phyloP scores from a whole-genome alignment of 2,113 vertebrate genomes.

The Pygoscelis antarcticus region DNA sequence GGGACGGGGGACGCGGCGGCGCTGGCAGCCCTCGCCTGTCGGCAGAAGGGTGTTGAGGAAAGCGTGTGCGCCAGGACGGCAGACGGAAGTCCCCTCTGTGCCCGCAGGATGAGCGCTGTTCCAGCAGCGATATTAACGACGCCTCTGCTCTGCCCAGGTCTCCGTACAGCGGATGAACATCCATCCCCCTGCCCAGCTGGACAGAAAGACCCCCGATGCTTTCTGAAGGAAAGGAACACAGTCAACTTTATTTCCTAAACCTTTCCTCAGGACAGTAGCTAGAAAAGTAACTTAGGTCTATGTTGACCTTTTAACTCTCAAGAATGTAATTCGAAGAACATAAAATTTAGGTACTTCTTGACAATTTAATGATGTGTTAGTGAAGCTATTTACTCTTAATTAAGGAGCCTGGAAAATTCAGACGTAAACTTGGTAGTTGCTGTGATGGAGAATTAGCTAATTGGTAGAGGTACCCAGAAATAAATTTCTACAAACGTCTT shows the following conservation, averaged over 20 bases:
- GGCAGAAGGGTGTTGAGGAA: background rate
- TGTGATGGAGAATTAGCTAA: background rate
- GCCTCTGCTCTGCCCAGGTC: background rate
- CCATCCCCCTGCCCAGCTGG: background rate
- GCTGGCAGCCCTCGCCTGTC: background rate
- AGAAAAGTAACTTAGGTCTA: background rate
- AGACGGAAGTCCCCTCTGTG: background rate
- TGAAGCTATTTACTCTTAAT: background rate
- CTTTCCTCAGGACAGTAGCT: background rate
- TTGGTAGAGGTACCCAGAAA: background rate
- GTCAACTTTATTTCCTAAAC: background rate
- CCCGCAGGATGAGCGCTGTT: background rate
- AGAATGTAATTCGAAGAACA: background rate
- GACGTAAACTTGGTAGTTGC: background rate
- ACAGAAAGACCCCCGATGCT: background rate
- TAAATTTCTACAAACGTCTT: background rate
- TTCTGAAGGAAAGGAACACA: background rate
- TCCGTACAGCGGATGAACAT: rapidly evolving
- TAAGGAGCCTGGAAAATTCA: background rate
- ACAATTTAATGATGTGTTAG: background rate
- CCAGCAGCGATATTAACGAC: background rate
- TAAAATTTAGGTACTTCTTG: background rate
- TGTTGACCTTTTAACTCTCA: background rate
- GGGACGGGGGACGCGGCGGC: background rate
- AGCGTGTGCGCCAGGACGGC: background rate